phyloP scores from a whole-genome alignment of 2,113 vertebrate species.

The Platichthys flesus region DNA sequence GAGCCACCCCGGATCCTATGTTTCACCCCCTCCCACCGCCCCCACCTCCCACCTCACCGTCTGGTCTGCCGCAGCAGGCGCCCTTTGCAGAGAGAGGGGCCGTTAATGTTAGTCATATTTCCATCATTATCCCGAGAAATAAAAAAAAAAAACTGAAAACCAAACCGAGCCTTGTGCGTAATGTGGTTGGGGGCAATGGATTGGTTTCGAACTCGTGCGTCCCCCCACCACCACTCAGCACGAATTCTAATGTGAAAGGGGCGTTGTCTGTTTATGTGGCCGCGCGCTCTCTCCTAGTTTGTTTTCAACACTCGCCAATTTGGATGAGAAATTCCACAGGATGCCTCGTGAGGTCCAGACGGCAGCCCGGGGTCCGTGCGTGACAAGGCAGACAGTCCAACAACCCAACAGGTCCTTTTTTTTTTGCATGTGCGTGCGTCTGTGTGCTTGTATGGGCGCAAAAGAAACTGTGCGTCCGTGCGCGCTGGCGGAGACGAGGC shows the following conservation, averaged over 20 bases:
- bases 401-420: slow-evolving; percentile 73
- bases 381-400: slow-evolving; percentile 66
- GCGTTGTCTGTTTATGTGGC: slow-evolving; percentile 76
- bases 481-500: slow-evolving; percentile 42
- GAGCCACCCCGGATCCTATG: slow-evolving; percentile 67
- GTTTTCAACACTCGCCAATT: slow-evolving; percentile 55
- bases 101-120: slow-evolving; percentile 15
- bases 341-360: slow-evolving; percentile 44
- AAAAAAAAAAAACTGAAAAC: slow-evolving; percentile 52
- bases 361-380: slow-evolving; percentile 46
- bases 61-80: slow-evolving; percentile 74
- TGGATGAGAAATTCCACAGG: slow-evolving; percentile 56
- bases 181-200: slow-evolving; percentile 53
- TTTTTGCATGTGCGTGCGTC: slow-evolving; percentile 40
- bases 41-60: slow-evolving; percentile 57
- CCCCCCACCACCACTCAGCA: slow-evolving; percentile 39
- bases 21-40: slow-evolving; percentile 9
- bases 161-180: slow-evolving; percentile 62
- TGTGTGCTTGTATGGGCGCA: slow-evolving; percentile 43
- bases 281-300: slow-evolving; percentile 42
- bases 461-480: slow-evolving; percentile 53
- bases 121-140: slow-evolving; percentile 62
- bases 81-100: slow-evolving; percentile 57
- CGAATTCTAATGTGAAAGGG: slow-evolving; percentile 67
- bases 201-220: slow-evolving; percentile 59